These are phyloP conservation scores for Oncorhynchus nerka DNA, from an alignment of 2,113 vertebrate species.

Conservation along the genomic window DNA sequence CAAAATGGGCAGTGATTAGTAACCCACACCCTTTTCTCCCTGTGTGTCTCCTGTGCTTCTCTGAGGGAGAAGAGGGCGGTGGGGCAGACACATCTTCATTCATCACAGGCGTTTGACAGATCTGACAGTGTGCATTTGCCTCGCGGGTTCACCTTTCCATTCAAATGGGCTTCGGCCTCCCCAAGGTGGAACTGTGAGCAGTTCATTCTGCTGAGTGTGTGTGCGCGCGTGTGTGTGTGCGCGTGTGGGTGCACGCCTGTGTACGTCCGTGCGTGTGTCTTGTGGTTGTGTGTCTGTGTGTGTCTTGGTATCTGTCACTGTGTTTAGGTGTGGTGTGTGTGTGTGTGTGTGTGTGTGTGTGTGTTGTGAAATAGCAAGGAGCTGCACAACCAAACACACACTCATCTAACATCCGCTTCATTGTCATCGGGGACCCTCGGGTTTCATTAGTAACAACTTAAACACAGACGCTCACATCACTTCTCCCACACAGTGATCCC, in stretches of 20 bases:
- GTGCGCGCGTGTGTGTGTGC: background rate
- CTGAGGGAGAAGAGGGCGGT: background rate
- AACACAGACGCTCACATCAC: conserved; percentile 60
- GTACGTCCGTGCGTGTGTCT: too few relatives aligned
- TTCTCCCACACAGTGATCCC: conserved; percentile 59
- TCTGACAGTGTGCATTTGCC: background rate
- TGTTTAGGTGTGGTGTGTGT: background rate
- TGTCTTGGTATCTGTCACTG: background rate
- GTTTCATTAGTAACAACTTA: conserved; percentile 68
- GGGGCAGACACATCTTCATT: conserved; percentile 4
- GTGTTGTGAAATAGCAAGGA: background rate
- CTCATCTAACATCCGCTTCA: conserved; percentile 50
- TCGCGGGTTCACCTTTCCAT: background rate
- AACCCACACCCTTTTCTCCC: background rate
- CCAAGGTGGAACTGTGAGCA: background rate
- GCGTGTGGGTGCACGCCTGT: background rate
- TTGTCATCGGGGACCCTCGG: conserved; percentile 61
- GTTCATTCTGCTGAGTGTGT: background rate
- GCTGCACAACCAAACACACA: conserved; percentile 11
- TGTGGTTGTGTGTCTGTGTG: background rate
- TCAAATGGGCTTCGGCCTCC: conserved; percentile 3
- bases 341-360: background rate
- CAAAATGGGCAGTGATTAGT: background rate
- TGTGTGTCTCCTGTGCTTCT: background rate
- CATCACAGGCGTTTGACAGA: background rate